phyloP scores from a whole-genome alignment of 2,797 vertebrate species.

The Anguilla pacifica region DNA sequence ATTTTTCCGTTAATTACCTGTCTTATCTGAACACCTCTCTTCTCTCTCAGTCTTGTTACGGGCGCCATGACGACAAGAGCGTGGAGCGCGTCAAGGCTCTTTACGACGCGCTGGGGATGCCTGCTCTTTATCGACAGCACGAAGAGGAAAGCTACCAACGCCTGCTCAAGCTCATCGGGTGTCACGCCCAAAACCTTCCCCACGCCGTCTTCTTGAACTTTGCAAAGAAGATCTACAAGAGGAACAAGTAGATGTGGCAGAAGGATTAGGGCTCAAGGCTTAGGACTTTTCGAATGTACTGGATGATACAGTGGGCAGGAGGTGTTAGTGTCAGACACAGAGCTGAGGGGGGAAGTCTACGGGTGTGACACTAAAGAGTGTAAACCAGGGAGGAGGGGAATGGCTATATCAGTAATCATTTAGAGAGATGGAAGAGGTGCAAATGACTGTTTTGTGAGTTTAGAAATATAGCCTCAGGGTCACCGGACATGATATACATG shows the following conservation, averaged over 20 bases:
- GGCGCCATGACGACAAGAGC: constrained; percentile 75
- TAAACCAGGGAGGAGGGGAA: not conserved
- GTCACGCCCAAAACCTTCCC: constrained; percentile 75
- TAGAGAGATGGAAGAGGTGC: not conserved
- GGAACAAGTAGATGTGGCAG: constrained; percentile 78
- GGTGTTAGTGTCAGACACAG: not conserved
- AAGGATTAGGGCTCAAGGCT: not conserved
- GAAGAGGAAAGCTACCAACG: constrained; percentile 85
- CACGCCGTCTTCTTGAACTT: constrained; percentile 82
- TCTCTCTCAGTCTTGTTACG: constrained; percentile 83
- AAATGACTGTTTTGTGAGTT: not conserved
- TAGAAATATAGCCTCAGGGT: not conserved
- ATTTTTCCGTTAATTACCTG: not conserved
- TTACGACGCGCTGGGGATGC: constrained; percentile 79
- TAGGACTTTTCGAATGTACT: not conserved
- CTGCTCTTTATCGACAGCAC: constrained; percentile 68
- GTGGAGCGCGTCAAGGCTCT: constrained; percentile 85
- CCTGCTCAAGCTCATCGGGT: constrained; percentile 78
- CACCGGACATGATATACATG: not conserved
- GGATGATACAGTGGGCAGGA: not conserved
- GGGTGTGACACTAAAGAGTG: not conserved
- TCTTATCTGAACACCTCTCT: not conserved
- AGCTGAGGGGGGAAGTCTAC: not conserved
- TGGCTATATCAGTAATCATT: not conserved
- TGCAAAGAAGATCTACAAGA: constrained; percentile 87